A percentile compares a stretch with the other conserved stretches of the same genome.
phyloP scores from a whole-genome alignment of 2,113 vertebrate species.

The Xenopus borealis region DNA sequence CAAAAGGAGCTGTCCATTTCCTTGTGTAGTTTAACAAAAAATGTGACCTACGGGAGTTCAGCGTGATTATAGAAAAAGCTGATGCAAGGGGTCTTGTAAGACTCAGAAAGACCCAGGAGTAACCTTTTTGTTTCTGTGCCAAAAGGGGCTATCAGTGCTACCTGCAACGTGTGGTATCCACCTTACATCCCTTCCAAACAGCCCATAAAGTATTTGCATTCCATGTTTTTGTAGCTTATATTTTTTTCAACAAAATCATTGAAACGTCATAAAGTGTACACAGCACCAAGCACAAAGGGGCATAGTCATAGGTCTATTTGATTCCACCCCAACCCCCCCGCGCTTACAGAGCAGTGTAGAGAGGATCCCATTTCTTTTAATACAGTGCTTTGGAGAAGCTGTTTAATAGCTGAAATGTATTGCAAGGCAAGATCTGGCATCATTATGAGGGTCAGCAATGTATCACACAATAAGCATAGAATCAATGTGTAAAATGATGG shows the following conservation, averaged over 20 bases:
- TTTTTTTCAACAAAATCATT: slow-evolving; percentile 40
- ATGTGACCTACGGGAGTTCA: too few relatives aligned
- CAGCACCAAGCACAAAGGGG: slow-evolving; percentile 14
- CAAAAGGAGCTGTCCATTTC: too few relatives aligned
- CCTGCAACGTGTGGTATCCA: background rate
- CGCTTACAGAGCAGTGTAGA: too few relatives aligned
- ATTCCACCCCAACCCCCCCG: background rate
- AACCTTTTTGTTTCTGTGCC: background rate
- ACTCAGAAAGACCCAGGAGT: background rate
- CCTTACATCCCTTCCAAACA: background rate
- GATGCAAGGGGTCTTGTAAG: too few relatives aligned
- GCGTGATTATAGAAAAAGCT: too few relatives aligned
- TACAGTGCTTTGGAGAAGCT: background rate
- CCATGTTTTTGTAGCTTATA: slow-evolving; percentile 32
- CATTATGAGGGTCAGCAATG: slow-evolving; percentile 2
- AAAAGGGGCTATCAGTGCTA: background rate
- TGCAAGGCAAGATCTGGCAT: background rate
- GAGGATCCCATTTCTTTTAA: background rate
- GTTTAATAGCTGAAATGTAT: background rate
- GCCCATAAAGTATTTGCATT: background rate
- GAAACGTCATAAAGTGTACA: slow-evolving; percentile 30
- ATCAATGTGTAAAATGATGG: background rate
- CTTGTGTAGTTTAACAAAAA: too few relatives aligned
- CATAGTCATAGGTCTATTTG: background rate
- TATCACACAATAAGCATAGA: background rate